Percentiles rank a stretch among this genome's conserved stretches.
phyloP scores from a whole-genome alignment of 2,113 vertebrate species.

The Coptodon rendalli region DNA sequence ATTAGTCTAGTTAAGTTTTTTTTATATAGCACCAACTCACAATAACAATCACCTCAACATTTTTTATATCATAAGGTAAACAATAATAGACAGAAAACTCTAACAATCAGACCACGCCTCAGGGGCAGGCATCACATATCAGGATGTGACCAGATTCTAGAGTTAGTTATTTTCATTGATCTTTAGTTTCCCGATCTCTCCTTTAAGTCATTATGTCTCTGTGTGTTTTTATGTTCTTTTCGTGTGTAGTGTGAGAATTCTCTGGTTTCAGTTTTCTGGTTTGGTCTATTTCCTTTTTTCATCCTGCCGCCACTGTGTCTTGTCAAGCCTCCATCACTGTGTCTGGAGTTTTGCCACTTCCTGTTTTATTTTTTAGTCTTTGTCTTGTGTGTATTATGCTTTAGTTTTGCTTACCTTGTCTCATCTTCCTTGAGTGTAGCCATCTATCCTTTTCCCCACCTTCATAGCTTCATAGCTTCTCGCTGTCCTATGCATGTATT shows the following conservation, averaged over 20 bases:
- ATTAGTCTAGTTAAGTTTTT: background rate
- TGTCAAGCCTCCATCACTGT: background rate
- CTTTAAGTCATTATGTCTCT: no score
- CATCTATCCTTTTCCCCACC: background rate
- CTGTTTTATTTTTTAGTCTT: background rate
- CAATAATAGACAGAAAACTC: background rate
- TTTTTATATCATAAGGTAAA: background rate
- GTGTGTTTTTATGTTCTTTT: no score
- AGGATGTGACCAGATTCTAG: background rate
- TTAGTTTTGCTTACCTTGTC: background rate
- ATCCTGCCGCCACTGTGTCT: background rate
- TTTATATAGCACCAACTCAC: background rate
- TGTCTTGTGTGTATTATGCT: background rate
- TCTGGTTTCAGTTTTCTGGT: background rate
- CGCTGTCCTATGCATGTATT: background rate
- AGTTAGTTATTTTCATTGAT: no score
- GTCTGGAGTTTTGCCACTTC: background rate
- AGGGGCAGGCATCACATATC: background rate
- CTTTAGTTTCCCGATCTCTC: no score
- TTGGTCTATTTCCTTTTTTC: background rate
- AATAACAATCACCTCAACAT: background rate
- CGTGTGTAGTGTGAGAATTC: no score
- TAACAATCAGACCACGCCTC: background rate
- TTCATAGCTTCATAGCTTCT: background rate
- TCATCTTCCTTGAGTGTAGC: background rate